Base-by-base conservation (phyloP, 2,797 vertebrate species). In the Pseudochaenichthys georgianus region DNA sequence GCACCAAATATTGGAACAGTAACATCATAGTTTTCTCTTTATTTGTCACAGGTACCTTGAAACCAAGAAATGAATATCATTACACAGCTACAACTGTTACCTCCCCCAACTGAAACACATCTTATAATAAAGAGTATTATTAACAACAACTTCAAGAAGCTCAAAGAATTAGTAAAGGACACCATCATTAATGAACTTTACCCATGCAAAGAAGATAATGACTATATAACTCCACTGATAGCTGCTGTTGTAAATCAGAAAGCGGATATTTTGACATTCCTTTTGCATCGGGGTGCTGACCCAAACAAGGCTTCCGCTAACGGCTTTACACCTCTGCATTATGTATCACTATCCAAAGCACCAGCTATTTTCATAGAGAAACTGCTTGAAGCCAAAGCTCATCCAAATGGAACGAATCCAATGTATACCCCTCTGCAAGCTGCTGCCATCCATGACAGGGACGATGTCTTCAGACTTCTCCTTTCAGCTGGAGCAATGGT, bases 191-290 rank as follows among this genome's bases (percentile, higher is more conserved):
- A 94, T 81, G 8, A 0, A 2, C 0, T 31, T n/a, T 91, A 91
- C 67, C n/a, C 72, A 53, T 89, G 72, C 63, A 54, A 0, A 45
- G 3, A 62, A 6, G 21, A 2, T 1, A 16, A 67, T 0, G 87
- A 89, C 75, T 28, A 48, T 13, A 60, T 93, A 21, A 86, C 89
- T 0, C 88, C 76, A 19, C 60, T 89, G 17, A 87, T 69, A 50
- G 88, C 89, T 78, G 87, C 92, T 71, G 76, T 89, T 75, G 5
- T 34, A 13, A 72, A 50, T n/a, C 48, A 77, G 1, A 84, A 79
- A 21, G 21, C 21, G 21, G 21, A 85, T 9, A 16, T 94, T 31
- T 90, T 9, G 23, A 0, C 3, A 1, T 87, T 82, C 48, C 75
- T 94, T 0, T 45, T 93, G 0, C 0, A 1, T 0, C 0, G 84